phyloP scores from a whole-genome alignment of 2,888 invertebrate genomes.

The Volucella inanis region DNA sequence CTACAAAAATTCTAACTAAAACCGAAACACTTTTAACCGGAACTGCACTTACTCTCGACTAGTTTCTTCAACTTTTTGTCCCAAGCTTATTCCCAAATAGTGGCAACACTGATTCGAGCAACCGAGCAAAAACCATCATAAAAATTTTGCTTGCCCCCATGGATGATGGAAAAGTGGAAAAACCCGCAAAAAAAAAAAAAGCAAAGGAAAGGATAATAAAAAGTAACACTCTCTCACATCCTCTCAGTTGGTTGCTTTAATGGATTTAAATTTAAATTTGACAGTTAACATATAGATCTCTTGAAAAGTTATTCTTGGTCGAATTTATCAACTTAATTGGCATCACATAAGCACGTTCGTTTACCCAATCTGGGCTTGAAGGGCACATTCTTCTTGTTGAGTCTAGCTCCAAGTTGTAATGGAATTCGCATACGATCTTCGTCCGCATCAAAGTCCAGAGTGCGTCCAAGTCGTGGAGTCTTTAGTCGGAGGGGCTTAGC shows the following conservation, averaged over 20 bases:
- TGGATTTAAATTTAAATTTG: conserved; percentile 65
- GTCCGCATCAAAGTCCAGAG: conserved; percentile 80
- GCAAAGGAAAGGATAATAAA: conserved; percentile 3
- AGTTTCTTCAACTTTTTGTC: too few species aligned
- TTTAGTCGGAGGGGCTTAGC: conserved; percentile 80
- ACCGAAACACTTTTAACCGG: too few species aligned
- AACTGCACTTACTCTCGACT: too few species aligned
- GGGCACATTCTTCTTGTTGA: conserved; percentile 83
- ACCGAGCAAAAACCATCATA: too few species aligned
- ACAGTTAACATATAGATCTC: conserved; percentile 60
- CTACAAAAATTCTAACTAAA: too few species aligned
- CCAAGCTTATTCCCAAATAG: too few species aligned
- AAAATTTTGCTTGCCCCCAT: too few species aligned
- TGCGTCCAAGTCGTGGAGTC: conserved; percentile 84
- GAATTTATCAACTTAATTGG: conserved; percentile 52
- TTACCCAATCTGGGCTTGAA: conserved; percentile 83
- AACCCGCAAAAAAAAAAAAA: background rate
- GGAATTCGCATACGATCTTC: conserved; percentile 81
- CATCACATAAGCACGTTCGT: conserved; percentile 77
- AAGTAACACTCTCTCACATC: conserved; percentile 46
- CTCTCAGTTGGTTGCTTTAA: conserved; percentile 72
- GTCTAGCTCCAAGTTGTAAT: conserved; percentile 83
- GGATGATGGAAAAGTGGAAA: too few species aligned
- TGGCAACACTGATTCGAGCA: too few species aligned
- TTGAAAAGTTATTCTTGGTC: conserved; percentile 11